phyloP scores from a whole-genome alignment of 2,797 vertebrate species.

The Manis pentadactyla region DNA sequence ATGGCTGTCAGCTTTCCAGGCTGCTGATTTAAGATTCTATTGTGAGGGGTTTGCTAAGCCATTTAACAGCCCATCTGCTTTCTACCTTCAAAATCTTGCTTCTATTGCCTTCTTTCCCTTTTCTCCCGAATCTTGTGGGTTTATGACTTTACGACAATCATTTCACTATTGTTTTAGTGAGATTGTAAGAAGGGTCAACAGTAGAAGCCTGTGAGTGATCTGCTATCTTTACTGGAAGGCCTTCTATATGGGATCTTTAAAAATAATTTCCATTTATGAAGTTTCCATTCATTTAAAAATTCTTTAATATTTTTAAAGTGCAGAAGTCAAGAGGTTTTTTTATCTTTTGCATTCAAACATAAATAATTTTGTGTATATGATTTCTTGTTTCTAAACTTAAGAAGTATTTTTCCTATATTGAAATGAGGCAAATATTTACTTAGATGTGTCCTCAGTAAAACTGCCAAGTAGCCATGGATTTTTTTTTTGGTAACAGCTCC shows the following conservation, averaged over 20 bases:
- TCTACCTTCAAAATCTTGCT: background rate
- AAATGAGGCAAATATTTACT: background rate
- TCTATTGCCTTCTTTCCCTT: background rate
- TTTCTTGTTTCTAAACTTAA: constrained; percentile 55
- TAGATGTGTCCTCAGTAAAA: background rate
- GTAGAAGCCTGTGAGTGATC: background rate
- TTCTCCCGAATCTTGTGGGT: background rate
- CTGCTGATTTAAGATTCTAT: background rate
- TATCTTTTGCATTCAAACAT: background rate
- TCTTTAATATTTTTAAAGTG: constrained; percentile 52
- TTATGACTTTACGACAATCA: background rate
- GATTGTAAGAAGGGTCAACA: background rate
- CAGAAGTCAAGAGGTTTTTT: background rate
- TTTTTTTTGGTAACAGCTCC: background rate
- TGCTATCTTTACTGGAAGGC: background rate
- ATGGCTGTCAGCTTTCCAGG: background rate
- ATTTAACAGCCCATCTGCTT: constrained; percentile 13
- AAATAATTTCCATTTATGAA: constrained; percentile 39
- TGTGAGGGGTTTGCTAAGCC: background rate
- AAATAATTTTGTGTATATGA: background rate
- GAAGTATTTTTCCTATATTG: background rate
- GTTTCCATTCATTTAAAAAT: constrained; percentile 24
- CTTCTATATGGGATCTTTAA: background rate
- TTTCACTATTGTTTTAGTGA: background rate
- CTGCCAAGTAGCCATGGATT: background rate